Conservation (phyloP, 2,113 vertebrate species). For the Malurus melanocephalus region DNA sequence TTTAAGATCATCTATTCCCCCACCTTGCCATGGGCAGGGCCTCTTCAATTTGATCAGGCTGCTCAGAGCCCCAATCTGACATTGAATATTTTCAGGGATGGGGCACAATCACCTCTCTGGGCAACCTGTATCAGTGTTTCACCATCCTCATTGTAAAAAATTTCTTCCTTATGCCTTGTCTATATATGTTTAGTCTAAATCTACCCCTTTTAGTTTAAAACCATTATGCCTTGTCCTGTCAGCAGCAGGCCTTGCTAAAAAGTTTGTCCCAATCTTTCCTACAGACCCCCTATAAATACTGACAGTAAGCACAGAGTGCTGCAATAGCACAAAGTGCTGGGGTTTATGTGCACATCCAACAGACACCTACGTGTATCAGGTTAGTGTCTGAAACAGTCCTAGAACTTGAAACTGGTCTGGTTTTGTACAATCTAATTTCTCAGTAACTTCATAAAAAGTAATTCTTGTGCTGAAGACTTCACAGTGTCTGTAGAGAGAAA, state of each 20-base stretch:
- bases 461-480: background rate
- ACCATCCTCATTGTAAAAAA: background rate
- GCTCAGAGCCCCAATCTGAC: background rate
- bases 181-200: background rate
- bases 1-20: background rate
- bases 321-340: background rate
- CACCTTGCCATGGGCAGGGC: background rate
- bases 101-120: background rate
- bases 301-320: background rate
- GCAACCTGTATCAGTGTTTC: background rate
- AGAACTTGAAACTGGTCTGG: background rate
- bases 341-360: background rate
- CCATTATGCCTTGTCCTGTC: background rate
- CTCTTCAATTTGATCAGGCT: background rate
- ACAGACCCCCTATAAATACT: background rate
- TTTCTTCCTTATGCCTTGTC: background rate
- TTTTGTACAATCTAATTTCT: background rate
- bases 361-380: background rate
- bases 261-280: background rate
- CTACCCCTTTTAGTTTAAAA: background rate
- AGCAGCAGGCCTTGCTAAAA: background rate
- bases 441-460: background rate
- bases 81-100: background rate
- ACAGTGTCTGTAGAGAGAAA: background rate
- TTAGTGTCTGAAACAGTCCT: background rate